These are phyloP conservation scores for Chanos chanos DNA, from an alignment of 2,797 vertebrate species.

Conservation along the genomic window DNA sequence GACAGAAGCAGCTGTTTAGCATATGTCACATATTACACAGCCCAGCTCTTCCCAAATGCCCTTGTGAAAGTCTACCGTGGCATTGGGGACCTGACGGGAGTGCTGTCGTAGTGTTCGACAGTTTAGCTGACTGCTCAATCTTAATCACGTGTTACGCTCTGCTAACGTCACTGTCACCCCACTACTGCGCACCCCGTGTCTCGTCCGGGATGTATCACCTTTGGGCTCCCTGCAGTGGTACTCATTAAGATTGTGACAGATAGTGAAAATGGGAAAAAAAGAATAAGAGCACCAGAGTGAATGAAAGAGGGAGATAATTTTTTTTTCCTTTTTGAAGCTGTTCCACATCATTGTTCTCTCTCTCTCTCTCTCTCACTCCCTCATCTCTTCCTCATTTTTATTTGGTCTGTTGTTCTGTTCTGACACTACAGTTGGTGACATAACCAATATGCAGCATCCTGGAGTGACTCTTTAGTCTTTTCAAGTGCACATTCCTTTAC, in stretches of 20 bases:
- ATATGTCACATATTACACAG: too few relatives aligned
- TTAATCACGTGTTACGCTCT: conserved; percentile 36
- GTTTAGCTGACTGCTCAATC: conserved; percentile 3
- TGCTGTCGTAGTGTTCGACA: conserved; percentile 11
- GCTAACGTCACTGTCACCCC: conserved; percentile 53
- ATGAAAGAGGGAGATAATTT: conserved; percentile 68
- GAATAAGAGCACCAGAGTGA: conserved; percentile 41
- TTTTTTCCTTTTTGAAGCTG: conserved; percentile 70
- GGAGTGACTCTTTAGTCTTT: conserved; percentile 56
- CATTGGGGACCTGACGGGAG: background rate
- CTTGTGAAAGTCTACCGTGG: conserved; percentile 12
- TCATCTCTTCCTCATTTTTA: background rate
- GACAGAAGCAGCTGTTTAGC: too few relatives aligned
- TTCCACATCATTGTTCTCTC: conserved; percentile 74
- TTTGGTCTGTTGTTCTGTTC: conserved; percentile 37
- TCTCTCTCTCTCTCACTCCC: conserved; percentile 14
- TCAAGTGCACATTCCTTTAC: too few relatives aligned
- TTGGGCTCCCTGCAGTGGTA: conserved; percentile 59
- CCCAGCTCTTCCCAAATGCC: conserved; percentile 7
- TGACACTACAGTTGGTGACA: conserved; percentile 53
- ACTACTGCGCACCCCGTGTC: conserved; percentile 52
- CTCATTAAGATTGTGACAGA: conserved; percentile 79
- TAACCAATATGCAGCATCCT: conserved; percentile 51
- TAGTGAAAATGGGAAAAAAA: conserved; percentile 70
- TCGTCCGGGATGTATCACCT: conserved; percentile 64